A percentile compares a stretch with the other conserved stretches of the same genome.
phyloP scores from a whole-genome alignment of 2,113 vertebrate genomes.

The Eudorcas thomsonii region DNA sequence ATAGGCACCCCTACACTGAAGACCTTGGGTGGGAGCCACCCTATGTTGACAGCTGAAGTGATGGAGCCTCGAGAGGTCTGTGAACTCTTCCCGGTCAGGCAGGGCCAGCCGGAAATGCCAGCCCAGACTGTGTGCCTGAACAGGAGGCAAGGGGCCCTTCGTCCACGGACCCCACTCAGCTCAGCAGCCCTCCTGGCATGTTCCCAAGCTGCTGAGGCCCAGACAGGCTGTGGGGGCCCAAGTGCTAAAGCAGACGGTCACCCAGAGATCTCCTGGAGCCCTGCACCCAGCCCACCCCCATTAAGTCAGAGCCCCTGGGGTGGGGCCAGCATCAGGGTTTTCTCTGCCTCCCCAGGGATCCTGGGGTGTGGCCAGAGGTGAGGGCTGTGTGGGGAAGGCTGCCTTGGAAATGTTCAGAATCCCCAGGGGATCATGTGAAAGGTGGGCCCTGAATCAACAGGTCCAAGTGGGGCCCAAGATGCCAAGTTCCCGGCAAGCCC shows the following conservation, averaged over 20 bases:
- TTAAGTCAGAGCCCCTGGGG: not conserved
- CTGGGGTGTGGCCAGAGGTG: not conserved
- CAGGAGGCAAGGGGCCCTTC: not conserved
- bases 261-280: not conserved
- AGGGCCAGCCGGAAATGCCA: not conserved
- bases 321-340: not conserved
- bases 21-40: not conserved
- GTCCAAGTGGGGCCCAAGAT: fast-evolving
- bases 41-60: not conserved
- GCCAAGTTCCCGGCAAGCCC: not conserved
- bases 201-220: not conserved
- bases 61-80: not conserved
- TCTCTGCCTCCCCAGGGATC: not conserved
- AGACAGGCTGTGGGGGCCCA: fast-evolving
- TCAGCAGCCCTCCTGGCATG: not conserved
- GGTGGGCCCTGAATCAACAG: not conserved
- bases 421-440: not conserved
- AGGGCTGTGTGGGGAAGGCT: too few relatives aligned
- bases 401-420: not conserved
- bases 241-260: not conserved
- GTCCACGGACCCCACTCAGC: not conserved
- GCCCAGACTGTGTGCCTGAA: not conserved
- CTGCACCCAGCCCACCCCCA: not conserved
- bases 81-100: not conserved
- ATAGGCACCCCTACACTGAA: not conserved